Conservation (phyloP, 2,113 vertebrate species). For the Osmerus mordax region DNA sequence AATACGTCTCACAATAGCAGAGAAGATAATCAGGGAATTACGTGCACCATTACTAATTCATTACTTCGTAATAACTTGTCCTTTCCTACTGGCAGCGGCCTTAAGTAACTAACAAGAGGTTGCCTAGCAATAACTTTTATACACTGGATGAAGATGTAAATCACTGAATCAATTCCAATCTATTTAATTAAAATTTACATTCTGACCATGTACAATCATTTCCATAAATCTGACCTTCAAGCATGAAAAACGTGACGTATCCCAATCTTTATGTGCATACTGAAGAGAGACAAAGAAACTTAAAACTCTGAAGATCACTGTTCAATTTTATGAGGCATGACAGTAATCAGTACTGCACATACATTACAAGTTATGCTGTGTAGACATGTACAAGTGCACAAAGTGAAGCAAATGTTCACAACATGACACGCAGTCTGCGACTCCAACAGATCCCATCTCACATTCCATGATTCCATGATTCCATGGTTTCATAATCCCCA, state of each 20-base stretch:
- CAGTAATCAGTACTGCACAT: too few species aligned
- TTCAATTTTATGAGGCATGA: too few species aligned
- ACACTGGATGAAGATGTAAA: slow-evolving; percentile 6
- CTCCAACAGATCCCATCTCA: too few species aligned
- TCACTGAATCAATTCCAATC: slow-evolving; percentile 18
- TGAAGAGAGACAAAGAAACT: background rate
- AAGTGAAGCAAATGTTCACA: too few species aligned
- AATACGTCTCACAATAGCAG: slow-evolving; percentile 9
- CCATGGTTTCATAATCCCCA: background rate
- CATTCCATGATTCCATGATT: too few species aligned
- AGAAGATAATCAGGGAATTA: slow-evolving; percentile 22
- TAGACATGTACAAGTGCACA: too few species aligned
- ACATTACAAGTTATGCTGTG: too few species aligned
- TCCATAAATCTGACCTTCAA: background rate
- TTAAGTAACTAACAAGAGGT: slow-evolving; percentile 28
- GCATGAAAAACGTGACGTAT: background rate
- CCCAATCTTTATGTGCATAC: background rate
- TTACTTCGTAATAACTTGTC: slow-evolving; percentile 25
- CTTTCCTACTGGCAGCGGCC: slow-evolving; percentile 11
- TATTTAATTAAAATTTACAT: slow-evolving; percentile 14
- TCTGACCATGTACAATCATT: slow-evolving; percentile 3
- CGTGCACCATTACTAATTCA: slow-evolving; percentile 24
- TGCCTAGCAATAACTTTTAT: slow-evolving; percentile 25
- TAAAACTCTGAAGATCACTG: background rate
- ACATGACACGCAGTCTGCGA: too few species aligned